Conservation (phyloP, 2,888 invertebrate genomes). For the Eurytoma californica region DNA sequence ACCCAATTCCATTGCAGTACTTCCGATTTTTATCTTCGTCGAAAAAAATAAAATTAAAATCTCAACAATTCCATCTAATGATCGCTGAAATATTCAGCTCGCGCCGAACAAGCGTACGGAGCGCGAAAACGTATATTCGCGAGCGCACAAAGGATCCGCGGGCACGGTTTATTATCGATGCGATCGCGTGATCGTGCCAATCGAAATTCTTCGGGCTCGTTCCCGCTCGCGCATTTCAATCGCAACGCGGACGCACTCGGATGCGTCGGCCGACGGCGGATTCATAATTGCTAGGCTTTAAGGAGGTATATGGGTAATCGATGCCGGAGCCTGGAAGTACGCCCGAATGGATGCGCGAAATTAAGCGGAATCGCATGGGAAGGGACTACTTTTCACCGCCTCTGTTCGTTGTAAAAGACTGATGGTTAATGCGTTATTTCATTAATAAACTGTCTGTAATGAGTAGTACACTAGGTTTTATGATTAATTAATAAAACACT, state of each 20-base stretch:
- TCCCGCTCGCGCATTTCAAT: neutral
- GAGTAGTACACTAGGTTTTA: no score
- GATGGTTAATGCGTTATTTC: neutral
- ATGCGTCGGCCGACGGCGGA: neutral
- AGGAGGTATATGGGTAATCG: neutral
- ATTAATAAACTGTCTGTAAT: no score
- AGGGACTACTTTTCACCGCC: neutral
- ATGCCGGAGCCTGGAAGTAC: neutral
- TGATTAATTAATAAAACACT: no score
- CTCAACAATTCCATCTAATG: neutral
- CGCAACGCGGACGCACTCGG: neutral
- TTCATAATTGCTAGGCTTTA: no score
- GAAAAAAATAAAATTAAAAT: no score
- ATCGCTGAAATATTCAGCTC: neutral
- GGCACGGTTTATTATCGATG: neutral
- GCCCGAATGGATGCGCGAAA: neutral
- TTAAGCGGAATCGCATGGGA: neutral
- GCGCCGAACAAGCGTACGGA: neutral
- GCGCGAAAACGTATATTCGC: neutral
- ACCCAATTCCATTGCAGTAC: no score
- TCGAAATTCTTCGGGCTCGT: slow-evolving; percentile 25
- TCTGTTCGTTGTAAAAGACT: neutral
- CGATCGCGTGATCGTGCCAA: neutral
- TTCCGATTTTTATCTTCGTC: no score
- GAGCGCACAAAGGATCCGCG: neutral